Evolutionary conservation across 2,888 invertebrate species (phyloP), one percentile per base, ranked within the genome.

Genomic region (Lottia gigantea): DNA sequence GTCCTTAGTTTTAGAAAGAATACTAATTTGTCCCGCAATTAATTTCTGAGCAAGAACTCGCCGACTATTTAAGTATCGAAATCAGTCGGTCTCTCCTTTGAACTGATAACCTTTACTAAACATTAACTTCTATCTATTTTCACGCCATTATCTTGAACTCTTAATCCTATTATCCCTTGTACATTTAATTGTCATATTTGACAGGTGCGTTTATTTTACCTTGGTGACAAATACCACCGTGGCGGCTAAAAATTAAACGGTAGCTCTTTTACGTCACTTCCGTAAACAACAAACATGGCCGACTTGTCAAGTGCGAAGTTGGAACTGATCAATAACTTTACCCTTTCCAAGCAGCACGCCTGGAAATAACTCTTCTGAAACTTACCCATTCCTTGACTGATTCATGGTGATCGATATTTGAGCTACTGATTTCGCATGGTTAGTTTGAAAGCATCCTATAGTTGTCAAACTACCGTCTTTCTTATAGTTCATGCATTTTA

Each of bases 261-360:
- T 73, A 73, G 68, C 72, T 69, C 70, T 71, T 61, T 70, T 61
- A 76, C 81, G 80, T 80, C 80, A 83, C 76, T 79, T 82, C 83
- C 82, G 83, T 83, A 83, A 83, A 83, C 80, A 83, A 83, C 80
- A 82, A 66, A 72, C 65, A 76, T 75, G 76, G 76, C 73, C 40
- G 73, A 25, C 49, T 19, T 66, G 47, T 61, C 55, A 31, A 64
- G 46, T 45, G 65, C 45, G 55, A 55, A 61, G 55, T 45, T 46
- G 55, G 67, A 67, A 69, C 46, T 74, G 75, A 78, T 78, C 76
- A 73, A 78, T 78, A 74, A 74, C 67, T 73, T 67, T 64, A 71
- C 73, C 63, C 31, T 49, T 31, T 62, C 40, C 19, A 23, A 23
- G 55, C 23, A 23, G 55, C 55, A 55, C 55, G 55, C 55, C 23